Conservation (phyloP, 2,113 vertebrate species). For the Laterallus jamaicensis region DNA sequence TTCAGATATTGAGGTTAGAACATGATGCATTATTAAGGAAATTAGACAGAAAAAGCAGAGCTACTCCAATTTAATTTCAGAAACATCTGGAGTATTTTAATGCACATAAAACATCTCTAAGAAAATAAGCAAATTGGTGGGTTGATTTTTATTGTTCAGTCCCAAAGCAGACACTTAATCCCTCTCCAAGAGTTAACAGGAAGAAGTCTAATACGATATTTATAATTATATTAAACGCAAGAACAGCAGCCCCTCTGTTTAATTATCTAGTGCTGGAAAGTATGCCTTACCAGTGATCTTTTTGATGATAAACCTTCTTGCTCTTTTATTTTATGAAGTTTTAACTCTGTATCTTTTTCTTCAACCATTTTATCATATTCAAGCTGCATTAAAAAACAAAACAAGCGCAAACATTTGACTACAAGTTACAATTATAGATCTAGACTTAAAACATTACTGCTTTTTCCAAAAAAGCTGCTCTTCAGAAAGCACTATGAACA, state of each 20-base stretch:
- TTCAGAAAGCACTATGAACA: neutral
- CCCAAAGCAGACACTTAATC: neutral
- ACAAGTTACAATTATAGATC: neutral
- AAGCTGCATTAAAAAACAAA: conserved; percentile 68
- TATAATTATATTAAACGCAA: neutral
- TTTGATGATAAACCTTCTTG: conserved; percentile 74
- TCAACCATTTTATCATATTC: conserved; percentile 91
- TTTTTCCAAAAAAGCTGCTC: neutral
- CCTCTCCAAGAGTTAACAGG: neutral
- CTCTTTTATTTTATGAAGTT: conserved; percentile 80
- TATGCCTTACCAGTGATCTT: conserved; percentile 80
- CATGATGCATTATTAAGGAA: neutral
- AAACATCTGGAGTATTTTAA: neutral
- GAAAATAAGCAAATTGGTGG: neutral
- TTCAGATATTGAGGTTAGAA: neutral
- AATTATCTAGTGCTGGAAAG: neutral
- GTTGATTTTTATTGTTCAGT: neutral
- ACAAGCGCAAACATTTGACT: neutral
- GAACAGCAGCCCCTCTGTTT: neutral
- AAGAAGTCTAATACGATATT: neutral
- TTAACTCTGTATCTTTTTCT: conserved; percentile 89
- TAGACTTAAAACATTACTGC: neutral
- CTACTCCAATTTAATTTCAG: neutral
- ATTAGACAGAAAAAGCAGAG: neutral
- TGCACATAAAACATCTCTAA: neutral